Base-by-base conservation (phyloP, 2,888 invertebrate genomes). In the Lepidocyrtinus sp. region DNA sequence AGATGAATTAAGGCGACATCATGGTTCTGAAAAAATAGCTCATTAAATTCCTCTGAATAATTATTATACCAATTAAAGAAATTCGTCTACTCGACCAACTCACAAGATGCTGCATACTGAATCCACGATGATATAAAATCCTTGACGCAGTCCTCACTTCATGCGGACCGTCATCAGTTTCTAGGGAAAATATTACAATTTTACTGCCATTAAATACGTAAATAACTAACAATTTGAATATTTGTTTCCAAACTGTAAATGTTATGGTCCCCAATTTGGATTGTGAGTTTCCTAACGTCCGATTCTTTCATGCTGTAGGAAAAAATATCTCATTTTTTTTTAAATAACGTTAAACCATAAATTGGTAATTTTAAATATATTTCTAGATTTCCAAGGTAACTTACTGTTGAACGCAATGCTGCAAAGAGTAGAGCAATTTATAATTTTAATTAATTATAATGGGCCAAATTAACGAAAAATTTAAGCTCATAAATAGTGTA, bases 231-330 rank as follows among this genome's bases (percentile, higher is more conserved):
- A n/a, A n/a, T n/a, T n/a, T n/a, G n/a, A n/a, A n/a, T 25, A 36
- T 21, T 22, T 22, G 2, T 26, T 5, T 17, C n/a, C 36, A 3
- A 59, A 65, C 75, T 92, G 87, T 92, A 93, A 73, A 96, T 95
- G 86, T 96, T 94, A 88, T 96, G 92, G 88, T 96, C 96, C 7
- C 95, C 96, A 17, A 96, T 90, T 84, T 94, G 91, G 0, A 94
- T 95, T 0, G 94, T 94, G 74, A 96, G 87, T 70, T 94, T 91
- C 0, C 95, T 94, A 0, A 96, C 95, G 88, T 96, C 96, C 93
- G 94, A 94, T 0, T 95, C 94, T 70, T 93, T 94, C 96, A 96
- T 96, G 87, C 96, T 96, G 88, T 50, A 89, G 89, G 36, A 81
- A 61, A 80, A 83, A 62, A 61, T 45, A 5, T 5, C 1, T 24